phyloP scores from a whole-genome alignment of 1,140 invertebrate genomes.

The Bombus confusus region DNA sequence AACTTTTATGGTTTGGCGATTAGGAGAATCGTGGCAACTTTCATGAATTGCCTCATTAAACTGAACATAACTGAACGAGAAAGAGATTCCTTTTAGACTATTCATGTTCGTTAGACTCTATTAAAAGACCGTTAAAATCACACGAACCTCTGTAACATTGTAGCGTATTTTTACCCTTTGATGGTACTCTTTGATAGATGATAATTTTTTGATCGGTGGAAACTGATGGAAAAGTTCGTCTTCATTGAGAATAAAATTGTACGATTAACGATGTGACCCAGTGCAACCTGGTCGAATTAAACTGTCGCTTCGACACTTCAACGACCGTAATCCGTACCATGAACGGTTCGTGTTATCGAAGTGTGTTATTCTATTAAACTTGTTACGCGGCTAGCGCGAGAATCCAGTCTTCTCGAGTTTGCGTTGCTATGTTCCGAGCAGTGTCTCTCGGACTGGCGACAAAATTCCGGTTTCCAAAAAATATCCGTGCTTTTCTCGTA shows the following conservation, averaged over 20 bases:
- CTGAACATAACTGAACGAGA: no score
- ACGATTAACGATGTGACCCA: background rate
- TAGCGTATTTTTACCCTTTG: no score
- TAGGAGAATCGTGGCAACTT: background rate
- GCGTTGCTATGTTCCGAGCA: background rate
- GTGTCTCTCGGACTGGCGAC: no score
- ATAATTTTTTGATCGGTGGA: no score
- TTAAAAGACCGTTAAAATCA: no score
- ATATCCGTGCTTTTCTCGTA: no score
- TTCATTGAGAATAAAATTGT: background rate
- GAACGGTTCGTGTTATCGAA: background rate
- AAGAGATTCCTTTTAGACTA: no score
- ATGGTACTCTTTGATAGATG: no score
- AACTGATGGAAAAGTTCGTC: rapidly evolving
- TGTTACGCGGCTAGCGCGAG: background rate
- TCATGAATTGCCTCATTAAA: no score
- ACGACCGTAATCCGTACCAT: constrained; percentile 4
- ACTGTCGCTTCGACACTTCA: background rate
- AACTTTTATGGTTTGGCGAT: background rate
- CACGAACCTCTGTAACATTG: no score
- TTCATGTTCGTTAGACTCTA: no score
- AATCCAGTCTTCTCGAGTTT: background rate
- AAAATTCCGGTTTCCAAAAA: background rate
- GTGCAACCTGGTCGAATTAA: background rate
- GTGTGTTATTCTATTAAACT: constrained; percentile 42